Evolutionary conservation across 2,113 vertebrate genomes (phyloP).

Genomic region (Hassar affinis): DNA sequence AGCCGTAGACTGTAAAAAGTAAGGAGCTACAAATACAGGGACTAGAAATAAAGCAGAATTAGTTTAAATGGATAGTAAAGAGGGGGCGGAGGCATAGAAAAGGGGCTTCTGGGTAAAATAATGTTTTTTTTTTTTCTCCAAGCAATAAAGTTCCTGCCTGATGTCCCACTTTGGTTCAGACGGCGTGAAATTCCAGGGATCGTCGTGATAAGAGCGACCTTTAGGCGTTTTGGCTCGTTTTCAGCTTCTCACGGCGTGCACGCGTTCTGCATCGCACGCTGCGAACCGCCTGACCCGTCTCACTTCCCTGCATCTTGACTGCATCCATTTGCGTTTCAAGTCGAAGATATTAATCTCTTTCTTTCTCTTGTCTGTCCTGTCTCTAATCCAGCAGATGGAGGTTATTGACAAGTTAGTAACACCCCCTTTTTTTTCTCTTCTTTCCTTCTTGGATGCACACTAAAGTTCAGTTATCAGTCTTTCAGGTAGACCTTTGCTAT

Average conservation of each 20-base stretch:
- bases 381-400: slow-evolving; percentile 81
- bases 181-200: neutral
- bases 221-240: neutral
- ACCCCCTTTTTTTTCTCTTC: slow-evolving; percentile 56
- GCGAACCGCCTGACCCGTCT: neutral
- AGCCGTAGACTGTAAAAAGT: too few relatives aligned
- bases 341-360: slow-evolving; percentile 22
- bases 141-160: neutral
- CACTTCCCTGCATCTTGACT: slow-evolving; percentile 1
- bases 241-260: neutral
- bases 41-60: neutral
- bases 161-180: neutral
- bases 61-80: neutral
- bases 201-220: neutral
- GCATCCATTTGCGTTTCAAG: slow-evolving; percentile 1
- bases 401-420: slow-evolving; percentile 94
- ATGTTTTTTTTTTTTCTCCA: neutral
- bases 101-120: neutral
- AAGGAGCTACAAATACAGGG: neutral
- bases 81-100: too few relatives aligned
- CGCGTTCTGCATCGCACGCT: neutral
- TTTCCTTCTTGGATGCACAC: neutral
- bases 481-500: too few relatives aligned
- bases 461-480: too few relatives aligned
- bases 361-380: slow-evolving; percentile 57